Evolutionary conservation across 2,797 vertebrate genomes (phyloP), one percentile per base, ranked within the genome.

Genomic region (Mus minutoides): DNA sequence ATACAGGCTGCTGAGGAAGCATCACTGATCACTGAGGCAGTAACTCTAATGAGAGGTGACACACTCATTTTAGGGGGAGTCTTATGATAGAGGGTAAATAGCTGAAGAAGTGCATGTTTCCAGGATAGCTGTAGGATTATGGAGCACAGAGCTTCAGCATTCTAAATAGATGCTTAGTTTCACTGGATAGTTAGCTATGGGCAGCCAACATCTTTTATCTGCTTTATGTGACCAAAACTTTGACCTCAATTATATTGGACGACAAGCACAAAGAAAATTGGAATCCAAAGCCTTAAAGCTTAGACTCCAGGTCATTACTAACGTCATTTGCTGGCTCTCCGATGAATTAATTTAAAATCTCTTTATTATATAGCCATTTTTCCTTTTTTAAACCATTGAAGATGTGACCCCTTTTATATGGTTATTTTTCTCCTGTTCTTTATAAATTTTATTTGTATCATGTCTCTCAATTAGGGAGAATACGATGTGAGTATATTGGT

Each of bases 171-270:
- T 76, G 37, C 34, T 92, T 85, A 43, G 46, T 73, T 93, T 90
- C 22, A 43, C 24, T 29, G 12, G 56, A 54, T 37, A 34, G 12
- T 54, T 85, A 88, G 82, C 40, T 52, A 60, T 5, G 16, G 69
- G 43, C 31, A 64, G 34, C 64, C 69, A 92, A 3, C 3, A 26
- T 54, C 29, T 94, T 91, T 94, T 84, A 80, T 87, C 69, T 88
- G 46, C 52, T 92, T 54, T n/a, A 22, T 85, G 19, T 64, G 87
- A 94, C 78, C 85, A 83, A 88, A 93, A 94, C n/a, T n/a, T 46
- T 92, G 92, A 69, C n/a, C 24, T 56, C 91, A 89, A 91, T 95
- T 96, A 91, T 40, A 80, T 46, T 56, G 37, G 95, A 60, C 76
- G 60, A 64, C 58, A 94, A 49, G 49, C 52, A 86, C 6, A 83